Percentiles rank a stretch among this genome's conserved stretches.
Evolutionary conservation across 2,797 vertebrate genomes (phyloP).

Genomic region (Phalloptychus januarius): DNA sequence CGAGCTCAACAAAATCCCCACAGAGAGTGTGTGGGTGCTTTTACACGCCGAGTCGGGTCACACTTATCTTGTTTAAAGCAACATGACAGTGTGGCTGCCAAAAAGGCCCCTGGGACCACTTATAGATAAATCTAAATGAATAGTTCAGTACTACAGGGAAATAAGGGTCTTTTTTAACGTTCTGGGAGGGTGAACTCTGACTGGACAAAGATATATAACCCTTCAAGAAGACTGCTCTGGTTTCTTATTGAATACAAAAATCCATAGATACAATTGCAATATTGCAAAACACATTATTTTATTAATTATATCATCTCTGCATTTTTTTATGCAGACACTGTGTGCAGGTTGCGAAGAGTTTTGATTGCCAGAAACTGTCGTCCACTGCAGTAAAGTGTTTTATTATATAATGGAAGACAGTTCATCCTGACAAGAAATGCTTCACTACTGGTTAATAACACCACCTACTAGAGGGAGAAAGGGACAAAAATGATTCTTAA

Average conservation of each 20-base stretch:
- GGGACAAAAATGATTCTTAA: neutral
- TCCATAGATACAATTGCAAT: neutral
- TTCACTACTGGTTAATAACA: neutral
- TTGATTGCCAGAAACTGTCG: neutral
- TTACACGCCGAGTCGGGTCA: neutral
- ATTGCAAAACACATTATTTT: neutral
- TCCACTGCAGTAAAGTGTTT: neutral
- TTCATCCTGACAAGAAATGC: neutral
- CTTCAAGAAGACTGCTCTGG: neutral
- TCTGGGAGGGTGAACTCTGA: neutral
- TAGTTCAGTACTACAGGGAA: neutral
- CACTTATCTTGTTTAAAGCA: neutral
- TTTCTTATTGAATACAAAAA: neutral
- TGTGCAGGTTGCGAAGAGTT: neutral
- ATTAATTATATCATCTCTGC: neutral
- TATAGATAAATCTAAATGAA: neutral
- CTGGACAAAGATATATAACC: neutral
- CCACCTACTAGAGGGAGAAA: neutral
- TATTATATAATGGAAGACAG: neutral
- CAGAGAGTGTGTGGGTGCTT: neutral
- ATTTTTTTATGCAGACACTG: neutral
- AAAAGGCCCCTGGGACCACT: neutral
- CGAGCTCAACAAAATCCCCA: neutral
- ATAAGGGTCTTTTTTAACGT: neutral
- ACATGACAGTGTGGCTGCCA: neutral